Base-by-base conservation (phyloP, 2,888 invertebrate genomes). In the Dilophus febrilis region DNA sequence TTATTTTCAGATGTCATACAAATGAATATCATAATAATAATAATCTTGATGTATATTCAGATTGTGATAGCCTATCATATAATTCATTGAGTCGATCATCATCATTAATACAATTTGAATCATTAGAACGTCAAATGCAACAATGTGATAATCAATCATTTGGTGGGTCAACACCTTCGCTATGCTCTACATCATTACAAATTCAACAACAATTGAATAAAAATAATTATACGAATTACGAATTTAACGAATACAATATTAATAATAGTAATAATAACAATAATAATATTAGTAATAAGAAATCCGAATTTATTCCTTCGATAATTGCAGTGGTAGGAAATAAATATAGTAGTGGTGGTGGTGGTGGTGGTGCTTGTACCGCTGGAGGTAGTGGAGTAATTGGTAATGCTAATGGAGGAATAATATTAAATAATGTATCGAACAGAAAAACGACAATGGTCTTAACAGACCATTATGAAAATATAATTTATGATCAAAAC, bases 101-200 rank as follows among this genome's bases (percentile, higher is more conserved):
- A 47, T 84, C 84, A 49, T 66, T 87, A 45, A 70, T 86, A 45
- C 85, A 85, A 61, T 87, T 87, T 60, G 86, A 86, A 63, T 82
- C 80, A 4, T 65, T 86, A 44, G 86, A 86, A 57, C 71, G 74
- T 34, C 77, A 76, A 50, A 67, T 77, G 51, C 72, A 72, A 51
- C 58, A 50, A 49, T 22, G 22, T 22, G 55, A 56, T 37, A 50
- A 56, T 49, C 51, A 47, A 30, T 48, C 49, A 14, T 40, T 35
- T 31, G 40, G 40, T 30, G 60, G 61, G 35, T 61, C 61, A 4
- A 61, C 62, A 3, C 62, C 62, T 3, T 61, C 61, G 10, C 41
- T 63, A 35, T 45, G 44, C 27, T 44, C 33, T 40, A 44, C n/a
- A 37, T 35, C 19, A 13, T 43, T 43, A 3, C 41, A 43, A 22